phyloP scores from a whole-genome alignment of 2,797 vertebrate genomes.

The Rachycentron canadum region DNA sequence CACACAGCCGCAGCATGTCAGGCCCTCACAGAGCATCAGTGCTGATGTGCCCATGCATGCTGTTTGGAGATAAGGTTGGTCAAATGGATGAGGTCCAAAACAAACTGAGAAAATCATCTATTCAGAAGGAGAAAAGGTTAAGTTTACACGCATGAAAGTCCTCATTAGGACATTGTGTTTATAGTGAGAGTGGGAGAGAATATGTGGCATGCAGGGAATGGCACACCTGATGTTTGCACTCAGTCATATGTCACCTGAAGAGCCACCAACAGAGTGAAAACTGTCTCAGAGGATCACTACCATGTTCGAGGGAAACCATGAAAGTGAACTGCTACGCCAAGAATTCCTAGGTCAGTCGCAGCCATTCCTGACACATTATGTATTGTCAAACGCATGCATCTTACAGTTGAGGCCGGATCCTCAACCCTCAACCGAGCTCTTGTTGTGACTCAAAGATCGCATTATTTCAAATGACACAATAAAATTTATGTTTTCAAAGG shows the following conservation, averaged over 20 bases:
- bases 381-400: slow-evolving; percentile 28
- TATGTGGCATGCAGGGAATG: slow-evolving; percentile 22
- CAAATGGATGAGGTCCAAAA: slow-evolving; percentile 39
- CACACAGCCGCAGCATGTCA: slow-evolving; percentile 51
- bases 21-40: slow-evolving; percentile 34
- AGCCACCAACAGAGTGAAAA: slow-evolving; percentile 34
- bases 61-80: slow-evolving; percentile 17
- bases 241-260: slow-evolving; percentile 41
- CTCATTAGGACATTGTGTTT: slow-evolving; percentile 18
- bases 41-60: slow-evolving; percentile 60
- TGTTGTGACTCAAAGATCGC: slow-evolving; percentile 72
- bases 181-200: slow-evolving; percentile 10
- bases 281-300: slow-evolving; percentile 35
- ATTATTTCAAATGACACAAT: slow-evolving; percentile 72
- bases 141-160: slow-evolving; percentile 19
- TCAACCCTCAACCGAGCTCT: slow-evolving; percentile 53
- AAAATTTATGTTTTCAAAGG: slow-evolving; percentile 59
- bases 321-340: slow-evolving; percentile 33
- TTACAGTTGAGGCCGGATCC: background rate
- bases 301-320: slow-evolving; percentile 43
- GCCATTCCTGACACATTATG: slow-evolving; percentile 64
- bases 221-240: slow-evolving; percentile 39
- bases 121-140: slow-evolving; percentile 33
- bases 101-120: slow-evolving; percentile 43
- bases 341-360: slow-evolving; percentile 52